phyloP scores from a whole-genome alignment of 2,888 invertebrate genomes.

The Mamestra brassicae region DNA sequence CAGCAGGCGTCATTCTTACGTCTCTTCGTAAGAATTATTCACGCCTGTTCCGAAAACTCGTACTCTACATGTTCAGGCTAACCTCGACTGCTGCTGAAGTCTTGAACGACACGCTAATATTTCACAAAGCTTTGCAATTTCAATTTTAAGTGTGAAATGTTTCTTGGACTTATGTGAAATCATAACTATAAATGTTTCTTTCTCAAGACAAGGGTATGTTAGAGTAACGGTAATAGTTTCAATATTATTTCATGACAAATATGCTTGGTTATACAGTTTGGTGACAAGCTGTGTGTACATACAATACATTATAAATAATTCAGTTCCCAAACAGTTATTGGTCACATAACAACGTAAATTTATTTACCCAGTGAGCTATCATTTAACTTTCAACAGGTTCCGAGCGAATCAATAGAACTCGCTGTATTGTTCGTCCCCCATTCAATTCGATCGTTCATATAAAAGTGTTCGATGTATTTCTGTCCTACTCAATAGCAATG shows the following conservation, averaged over 20 bases:
- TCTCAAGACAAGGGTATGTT: background rate
- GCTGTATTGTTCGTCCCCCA: constrained; percentile 35
- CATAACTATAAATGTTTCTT: background rate
- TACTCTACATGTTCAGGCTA: background rate
- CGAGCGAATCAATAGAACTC: constrained; percentile 15
- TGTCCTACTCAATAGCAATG: constrained; percentile 11
- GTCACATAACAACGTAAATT: background rate
- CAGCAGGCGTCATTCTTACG: background rate
- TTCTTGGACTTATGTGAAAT: background rate
- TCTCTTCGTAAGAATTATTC: background rate
- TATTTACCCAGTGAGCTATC: constrained; percentile 17
- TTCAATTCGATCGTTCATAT: constrained; percentile 12
- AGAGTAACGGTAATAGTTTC: background rate
- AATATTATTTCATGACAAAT: background rate
- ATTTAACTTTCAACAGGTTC: constrained; percentile 19
- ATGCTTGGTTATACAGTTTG: constrained; percentile 13
- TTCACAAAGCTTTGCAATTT: constrained; percentile 39
- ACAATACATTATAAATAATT: background rate
- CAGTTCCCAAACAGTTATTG: background rate
- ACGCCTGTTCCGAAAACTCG: background rate
- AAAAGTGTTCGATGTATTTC: constrained; percentile 25
- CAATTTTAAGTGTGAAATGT: constrained; percentile 24
- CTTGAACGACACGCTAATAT: background rate
- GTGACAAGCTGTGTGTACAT: background rate
- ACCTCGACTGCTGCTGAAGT: constrained; percentile 5